Evolutionary conservation across 23 tunicate genomes (phyloP), one percentile per base, ranked within the genome.

Genomic region (Trididemnum clinides): DNA sequence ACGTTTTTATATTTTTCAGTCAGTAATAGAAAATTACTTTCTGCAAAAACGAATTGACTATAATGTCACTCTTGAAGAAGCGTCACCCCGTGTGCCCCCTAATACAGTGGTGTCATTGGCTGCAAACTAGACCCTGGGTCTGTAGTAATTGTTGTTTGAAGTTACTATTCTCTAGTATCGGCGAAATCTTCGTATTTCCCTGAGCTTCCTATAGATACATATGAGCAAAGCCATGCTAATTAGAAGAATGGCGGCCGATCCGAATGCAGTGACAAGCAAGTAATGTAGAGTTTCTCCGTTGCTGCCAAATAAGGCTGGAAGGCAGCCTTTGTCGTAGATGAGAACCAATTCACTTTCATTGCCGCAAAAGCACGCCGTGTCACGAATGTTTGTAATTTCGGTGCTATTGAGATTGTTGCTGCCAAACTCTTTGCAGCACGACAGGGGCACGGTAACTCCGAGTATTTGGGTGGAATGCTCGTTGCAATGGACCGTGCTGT

Each of bases 201-300:
- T 51, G 20, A 36, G 69, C 39, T 87, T 78, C 20, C 72, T 34
- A 57, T 62, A 87, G 20, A 87, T 87, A 35, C 91, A 87, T n/a
- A 80, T 19, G 0, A 81, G 33, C 1, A 80, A 20, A 21, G 65
- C 1, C 1, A 87, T 87, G 31, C 91, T 72, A n/a, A 80, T 21
- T 26, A 87, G 33, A 29, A 80, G 91, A 39, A 80, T 30, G 1
- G 77, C 54, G 1, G 91, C 91, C 57, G 64, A 44, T 5, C 91
- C 91, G 51, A 87, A 87, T 0, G 84, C 65, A 18, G 84, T 22
- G 10, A 32, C 77, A 34, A 87, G 49, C 20, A 87, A 58, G 62
- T 87, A 87, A 71, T 80, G 49, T 26, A 87, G 35, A 44, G 91
- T 87, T 36, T 87, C 78, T 35, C 91, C 91, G 30, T 57, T 50